Evolutionary conservation across 2,797 vertebrate species (phyloP).

Genomic region (Benthosema pterotum): DNA sequence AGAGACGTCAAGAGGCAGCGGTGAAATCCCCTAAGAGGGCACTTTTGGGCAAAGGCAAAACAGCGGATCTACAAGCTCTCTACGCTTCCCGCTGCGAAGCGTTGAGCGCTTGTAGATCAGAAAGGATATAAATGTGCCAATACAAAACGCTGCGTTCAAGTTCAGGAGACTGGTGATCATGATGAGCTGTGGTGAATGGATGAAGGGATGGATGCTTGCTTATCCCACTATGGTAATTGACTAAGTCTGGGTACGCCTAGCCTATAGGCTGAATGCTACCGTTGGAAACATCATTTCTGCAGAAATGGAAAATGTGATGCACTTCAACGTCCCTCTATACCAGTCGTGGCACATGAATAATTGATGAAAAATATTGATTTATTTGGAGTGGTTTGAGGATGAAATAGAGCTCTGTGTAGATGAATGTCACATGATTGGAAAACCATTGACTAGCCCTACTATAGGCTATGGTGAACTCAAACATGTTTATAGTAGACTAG

Average conservation of each 20-base stretch:
- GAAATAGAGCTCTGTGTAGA: conserved; percentile 9
- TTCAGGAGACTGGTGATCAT: too few relatives aligned
- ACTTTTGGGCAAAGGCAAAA: too few relatives aligned
- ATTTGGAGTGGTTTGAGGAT: conserved; percentile 15
- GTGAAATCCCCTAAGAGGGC: too few relatives aligned
- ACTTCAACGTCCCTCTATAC: background rate
- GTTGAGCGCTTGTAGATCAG: too few relatives aligned
- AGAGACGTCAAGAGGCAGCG: too few relatives aligned
- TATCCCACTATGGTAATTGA: conserved; percentile 42
- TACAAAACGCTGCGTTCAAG: too few relatives aligned
- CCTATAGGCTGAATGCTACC: conserved; percentile 43
- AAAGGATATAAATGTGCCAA: too few relatives aligned
- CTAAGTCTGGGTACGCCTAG: conserved; percentile 56
- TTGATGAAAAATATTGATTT: conserved; percentile 41
- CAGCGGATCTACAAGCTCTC: too few relatives aligned
- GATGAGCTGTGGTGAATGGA: background rate
- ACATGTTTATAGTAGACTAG: too few relatives aligned
- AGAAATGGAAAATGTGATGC: conserved; percentile 38
- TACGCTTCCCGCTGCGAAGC: too few relatives aligned
- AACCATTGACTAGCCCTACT: conserved; percentile 8
- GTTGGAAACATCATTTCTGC: conserved; percentile 45
- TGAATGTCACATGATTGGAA: conserved; percentile 30
- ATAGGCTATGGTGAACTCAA: too few relatives aligned
- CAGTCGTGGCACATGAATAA: conserved; percentile 31
- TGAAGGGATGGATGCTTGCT: conserved; percentile 47